These are phyloP conservation scores for Porites evermanni DNA, from an alignment of 92 coral and sea anemone genomes.

Conservation along the genomic window DNA sequence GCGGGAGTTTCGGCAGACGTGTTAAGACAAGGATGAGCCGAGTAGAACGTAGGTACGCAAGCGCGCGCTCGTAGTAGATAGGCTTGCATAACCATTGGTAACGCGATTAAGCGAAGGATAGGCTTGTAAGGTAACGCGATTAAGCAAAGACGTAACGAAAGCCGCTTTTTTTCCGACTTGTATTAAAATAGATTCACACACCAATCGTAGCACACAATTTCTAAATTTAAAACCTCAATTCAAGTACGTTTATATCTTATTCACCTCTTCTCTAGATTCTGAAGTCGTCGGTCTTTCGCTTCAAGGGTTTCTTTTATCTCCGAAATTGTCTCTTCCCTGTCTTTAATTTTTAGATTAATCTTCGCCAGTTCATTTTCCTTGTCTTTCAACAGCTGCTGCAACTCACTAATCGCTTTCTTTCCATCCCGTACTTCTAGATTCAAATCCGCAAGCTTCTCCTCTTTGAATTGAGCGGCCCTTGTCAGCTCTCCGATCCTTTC, in stretches of 20 bases:
- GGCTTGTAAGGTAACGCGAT: too few relatives aligned
- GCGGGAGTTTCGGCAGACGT: too few relatives aligned
- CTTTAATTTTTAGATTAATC: slow-evolving; percentile 50
- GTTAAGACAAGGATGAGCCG: too few relatives aligned
- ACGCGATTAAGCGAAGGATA: too few relatives aligned
- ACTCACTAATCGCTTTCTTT: slow-evolving; percentile 43
- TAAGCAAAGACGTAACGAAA: too few relatives aligned
- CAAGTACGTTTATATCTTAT: neutral
- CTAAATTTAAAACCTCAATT: too few relatives aligned
- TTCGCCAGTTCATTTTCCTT: slow-evolving; percentile 54
- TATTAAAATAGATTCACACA: too few relatives aligned
- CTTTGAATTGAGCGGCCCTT: slow-evolving; percentile 38
- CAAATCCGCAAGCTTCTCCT: slow-evolving; percentile 63
- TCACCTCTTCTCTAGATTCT: slow-evolving; percentile 64
- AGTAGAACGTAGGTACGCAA: too few relatives aligned
- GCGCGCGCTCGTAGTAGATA: too few relatives aligned
- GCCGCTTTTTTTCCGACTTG: too few relatives aligned
- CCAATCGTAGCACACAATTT: too few relatives aligned
- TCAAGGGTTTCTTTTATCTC: slow-evolving; percentile 51
- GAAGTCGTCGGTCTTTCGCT: slow-evolving; percentile 58
- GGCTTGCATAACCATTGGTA: too few relatives aligned
- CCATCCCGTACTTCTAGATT: slow-evolving; percentile 40
- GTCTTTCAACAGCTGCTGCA: slow-evolving; percentile 46
- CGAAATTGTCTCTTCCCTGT: slow-evolving; percentile 48
- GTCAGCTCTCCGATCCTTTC: slow-evolving; percentile 54